A percentile compares a stretch with the other conserved stretches of the same genome.
Evolutionary conservation across 2,888 invertebrate species (phyloP).

Genomic region (Uropetala carovei): DNA sequence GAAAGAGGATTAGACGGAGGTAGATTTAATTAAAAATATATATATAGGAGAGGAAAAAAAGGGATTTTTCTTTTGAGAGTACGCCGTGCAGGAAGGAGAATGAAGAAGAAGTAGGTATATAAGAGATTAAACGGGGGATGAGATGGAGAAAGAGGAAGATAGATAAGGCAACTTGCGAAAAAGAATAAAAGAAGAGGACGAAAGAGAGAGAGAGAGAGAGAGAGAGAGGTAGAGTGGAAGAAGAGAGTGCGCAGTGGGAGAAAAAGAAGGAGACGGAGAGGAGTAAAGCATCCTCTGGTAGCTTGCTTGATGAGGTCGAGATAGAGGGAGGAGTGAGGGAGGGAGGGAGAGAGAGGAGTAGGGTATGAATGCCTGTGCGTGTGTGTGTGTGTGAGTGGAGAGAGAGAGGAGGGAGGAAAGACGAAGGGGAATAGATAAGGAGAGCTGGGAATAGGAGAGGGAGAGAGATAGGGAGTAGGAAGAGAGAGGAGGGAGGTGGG

Average conservation of each 20-base stretch:
- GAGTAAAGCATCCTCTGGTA: neutral
- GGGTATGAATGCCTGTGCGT: neutral
- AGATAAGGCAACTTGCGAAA: neutral
- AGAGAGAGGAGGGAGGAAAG: too few relatives aligned
- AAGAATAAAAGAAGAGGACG: neutral
- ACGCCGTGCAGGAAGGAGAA: too few relatives aligned
- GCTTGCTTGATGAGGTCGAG: slow-evolving; percentile 25
- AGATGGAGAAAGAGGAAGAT: neutral
- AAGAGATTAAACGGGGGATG: too few relatives aligned
- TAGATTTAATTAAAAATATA: too few relatives aligned
- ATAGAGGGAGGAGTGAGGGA: neutral
- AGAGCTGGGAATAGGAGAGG: too few relatives aligned
- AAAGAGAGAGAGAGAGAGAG: neutral
- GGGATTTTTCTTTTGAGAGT: too few relatives aligned
- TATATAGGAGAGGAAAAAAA: too few relatives aligned
- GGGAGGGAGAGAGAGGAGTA: neutral
- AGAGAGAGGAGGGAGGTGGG: neutral
- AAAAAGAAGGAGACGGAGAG: neutral
- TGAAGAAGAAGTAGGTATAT: too few relatives aligned
- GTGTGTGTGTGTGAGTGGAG: too few relatives aligned
- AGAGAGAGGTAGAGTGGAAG: neutral
- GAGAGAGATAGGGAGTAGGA: neutral
- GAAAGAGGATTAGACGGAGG: too few relatives aligned
- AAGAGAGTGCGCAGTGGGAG: neutral
- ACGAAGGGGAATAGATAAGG: too few relatives aligned